Evolutionary conservation across 2,888 invertebrate genomes (phyloP).

Genomic region (Hipparchia sbordonii): DNA sequence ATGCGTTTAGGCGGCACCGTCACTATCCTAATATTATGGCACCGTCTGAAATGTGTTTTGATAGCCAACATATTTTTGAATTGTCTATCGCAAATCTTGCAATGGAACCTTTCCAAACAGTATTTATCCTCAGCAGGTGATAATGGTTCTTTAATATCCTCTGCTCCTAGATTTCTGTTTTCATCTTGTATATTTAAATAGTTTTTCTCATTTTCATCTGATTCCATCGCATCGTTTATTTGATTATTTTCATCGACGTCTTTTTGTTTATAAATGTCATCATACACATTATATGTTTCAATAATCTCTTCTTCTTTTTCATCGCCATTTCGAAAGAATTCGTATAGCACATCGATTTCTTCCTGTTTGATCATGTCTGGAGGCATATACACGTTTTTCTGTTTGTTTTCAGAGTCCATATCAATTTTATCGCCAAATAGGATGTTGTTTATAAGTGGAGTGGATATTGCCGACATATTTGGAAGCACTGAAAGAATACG

Average conservation of each 20-base stretch:
- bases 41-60: constrained; percentile 53
- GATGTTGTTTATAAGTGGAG: constrained; percentile 67
- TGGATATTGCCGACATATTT: constrained; percentile 53
- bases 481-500: constrained; percentile 43
- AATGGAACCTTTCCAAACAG: constrained; percentile 53
- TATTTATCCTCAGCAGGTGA: constrained; percentile 45
- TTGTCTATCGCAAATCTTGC: constrained; percentile 59
- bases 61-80: constrained; percentile 49
- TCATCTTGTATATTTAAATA: constrained; percentile 11
- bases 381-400: constrained; percentile 16
- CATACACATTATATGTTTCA: constrained; percentile 22
- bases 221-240: constrained; percentile 10
- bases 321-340: constrained; percentile 49
- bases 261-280: constrained; percentile 28
- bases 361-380: constrained; percentile 40
- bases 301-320: constrained; percentile 27
- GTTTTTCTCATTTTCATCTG: constrained; percentile 31
- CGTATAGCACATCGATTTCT: constrained; percentile 49
- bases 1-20: constrained; percentile 26
- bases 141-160: constrained; percentile 19
- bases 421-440: constrained; percentile 57
- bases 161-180: neutral
- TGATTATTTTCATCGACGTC: constrained; percentile 28
- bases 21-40: constrained; percentile 52
- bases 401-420: constrained; percentile 15